Evolutionary conservation across 2,888 invertebrate species (phyloP).

Genomic region (Dynastes hyllus): DNA sequence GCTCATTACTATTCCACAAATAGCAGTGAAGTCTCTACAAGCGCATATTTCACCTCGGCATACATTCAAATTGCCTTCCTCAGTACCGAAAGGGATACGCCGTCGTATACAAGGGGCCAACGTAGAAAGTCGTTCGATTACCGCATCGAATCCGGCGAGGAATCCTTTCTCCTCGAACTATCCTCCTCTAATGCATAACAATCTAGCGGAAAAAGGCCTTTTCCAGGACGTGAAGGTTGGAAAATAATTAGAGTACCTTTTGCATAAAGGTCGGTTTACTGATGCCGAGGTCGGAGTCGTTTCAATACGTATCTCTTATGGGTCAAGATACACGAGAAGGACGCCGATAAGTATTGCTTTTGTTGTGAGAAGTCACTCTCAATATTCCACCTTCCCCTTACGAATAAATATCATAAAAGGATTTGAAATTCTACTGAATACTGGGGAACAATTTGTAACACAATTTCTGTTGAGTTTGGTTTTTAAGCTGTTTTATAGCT

Average conservation of each 20-base stretch:
- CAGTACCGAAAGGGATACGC: not conserved
- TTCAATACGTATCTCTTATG: not conserved
- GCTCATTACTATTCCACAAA: not conserved
- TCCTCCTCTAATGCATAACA: not conserved
- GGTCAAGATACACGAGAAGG: constrained; percentile 18
- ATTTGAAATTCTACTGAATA: too few species aligned
- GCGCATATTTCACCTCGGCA: not conserved
- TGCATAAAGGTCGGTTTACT: constrained; percentile 2
- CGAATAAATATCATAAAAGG: not conserved
- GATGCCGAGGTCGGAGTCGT: not conserved
- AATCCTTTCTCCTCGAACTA: not conserved
- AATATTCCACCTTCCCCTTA: not conserved
- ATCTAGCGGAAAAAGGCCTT: constrained; percentile 20
- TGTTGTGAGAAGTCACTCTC: not conserved
- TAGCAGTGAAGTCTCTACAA: constrained; percentile 10
- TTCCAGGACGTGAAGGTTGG: constrained; percentile 14
- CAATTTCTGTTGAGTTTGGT: too few species aligned
- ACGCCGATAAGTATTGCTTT: not conserved
- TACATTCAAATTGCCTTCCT: not conserved
- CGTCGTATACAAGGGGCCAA: not conserved
- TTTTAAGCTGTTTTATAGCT: too few species aligned
- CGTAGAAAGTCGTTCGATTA: constrained; percentile 12
- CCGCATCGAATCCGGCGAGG: not conserved
- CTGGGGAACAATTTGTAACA: too few species aligned
- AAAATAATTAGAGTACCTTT: constrained; percentile 16